phyloP scores from a whole-genome alignment of 1,140 invertebrate species.

The Lepidostoma basale region DNA sequence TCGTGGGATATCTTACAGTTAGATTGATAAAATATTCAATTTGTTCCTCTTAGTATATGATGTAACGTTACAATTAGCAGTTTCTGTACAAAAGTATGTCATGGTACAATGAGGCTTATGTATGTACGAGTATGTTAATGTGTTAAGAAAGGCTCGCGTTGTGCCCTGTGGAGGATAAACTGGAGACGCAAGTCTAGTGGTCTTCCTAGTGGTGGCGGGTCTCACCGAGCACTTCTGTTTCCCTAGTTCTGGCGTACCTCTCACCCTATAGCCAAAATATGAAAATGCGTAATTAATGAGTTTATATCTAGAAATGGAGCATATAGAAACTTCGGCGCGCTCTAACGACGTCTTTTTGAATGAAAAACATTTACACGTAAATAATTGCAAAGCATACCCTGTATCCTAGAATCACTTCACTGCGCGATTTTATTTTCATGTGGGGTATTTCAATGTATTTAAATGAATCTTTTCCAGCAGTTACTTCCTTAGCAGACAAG shows the following conservation, averaged over 20 bases:
- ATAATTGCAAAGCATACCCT: constrained; percentile 75
- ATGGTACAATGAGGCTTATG: constrained; percentile 17
- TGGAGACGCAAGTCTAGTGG: constrained; percentile 14
- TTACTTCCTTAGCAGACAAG: constrained; percentile 45
- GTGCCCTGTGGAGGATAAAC: constrained; percentile 39
- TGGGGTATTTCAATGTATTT: constrained; percentile 46
- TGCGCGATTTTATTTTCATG: constrained; percentile 59
- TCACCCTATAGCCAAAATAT: constrained; percentile 43
- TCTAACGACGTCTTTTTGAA: constrained; percentile 53
- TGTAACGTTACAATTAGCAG: constrained; percentile 29
- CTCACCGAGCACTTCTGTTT: constrained; percentile 33
- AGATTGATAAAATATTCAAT: constrained; percentile 26
- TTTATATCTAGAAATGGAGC: constrained; percentile 44
- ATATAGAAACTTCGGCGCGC: constrained; percentile 42
- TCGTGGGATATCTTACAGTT: constrained; percentile 4
- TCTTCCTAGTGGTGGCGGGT: background rate
- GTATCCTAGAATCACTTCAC: constrained; percentile 73
- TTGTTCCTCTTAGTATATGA: constrained; percentile 34
- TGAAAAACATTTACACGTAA: constrained; percentile 70
- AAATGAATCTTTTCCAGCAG: constrained; percentile 46
- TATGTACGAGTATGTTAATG: background rate
- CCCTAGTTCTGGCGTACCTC: constrained; percentile 38
- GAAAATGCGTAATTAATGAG: constrained; percentile 45
- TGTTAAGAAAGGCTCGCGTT: constrained; percentile 32
- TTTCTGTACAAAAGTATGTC: constrained; percentile 39